These are phyloP conservation scores for Cantharis rufa DNA, from an alignment of 2,888 invertebrate species.

Conservation along the genomic window DNA sequence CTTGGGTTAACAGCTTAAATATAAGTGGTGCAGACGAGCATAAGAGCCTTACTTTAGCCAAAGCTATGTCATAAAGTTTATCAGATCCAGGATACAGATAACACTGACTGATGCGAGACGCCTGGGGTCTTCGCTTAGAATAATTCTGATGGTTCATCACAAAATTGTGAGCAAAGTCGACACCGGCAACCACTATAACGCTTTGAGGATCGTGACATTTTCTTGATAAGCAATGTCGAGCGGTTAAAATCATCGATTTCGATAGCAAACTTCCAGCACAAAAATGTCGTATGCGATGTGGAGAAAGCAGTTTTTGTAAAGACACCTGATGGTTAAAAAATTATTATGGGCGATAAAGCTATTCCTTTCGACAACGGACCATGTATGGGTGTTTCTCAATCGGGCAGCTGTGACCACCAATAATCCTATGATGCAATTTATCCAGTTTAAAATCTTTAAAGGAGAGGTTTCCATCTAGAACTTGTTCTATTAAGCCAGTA, in stretches of 20 bases:
- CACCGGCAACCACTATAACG: background rate
- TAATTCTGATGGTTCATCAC: rapidly evolving
- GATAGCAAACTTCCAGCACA: background rate
- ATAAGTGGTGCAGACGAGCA: no score
- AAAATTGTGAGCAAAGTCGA: background rate
- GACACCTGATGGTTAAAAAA: background rate
- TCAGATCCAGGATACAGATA: background rate
- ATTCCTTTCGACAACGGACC: background rate
- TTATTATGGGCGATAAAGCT: background rate
- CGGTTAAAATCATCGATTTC: background rate
- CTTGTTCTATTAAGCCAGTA: background rate
- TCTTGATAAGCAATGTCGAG: background rate
- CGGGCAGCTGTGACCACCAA: background rate
- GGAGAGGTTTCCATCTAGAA: background rate
- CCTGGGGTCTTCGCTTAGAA: background rate
- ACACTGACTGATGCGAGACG: background rate
- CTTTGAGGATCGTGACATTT: background rate
- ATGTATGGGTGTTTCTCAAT: background rate
- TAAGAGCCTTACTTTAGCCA: background rate
- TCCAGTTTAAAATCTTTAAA: background rate
- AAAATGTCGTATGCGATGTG: background rate
- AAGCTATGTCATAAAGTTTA: background rate
- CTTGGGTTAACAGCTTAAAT: no score
- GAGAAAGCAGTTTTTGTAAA: background rate
- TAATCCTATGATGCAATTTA: background rate